Percentiles rank a stretch among this genome's conserved stretches.
These are phyloP conservation scores for Schizothorax lantsangensis DNA, from an alignment of 2,797 vertebrate genomes.

Conservation along the genomic window DNA sequence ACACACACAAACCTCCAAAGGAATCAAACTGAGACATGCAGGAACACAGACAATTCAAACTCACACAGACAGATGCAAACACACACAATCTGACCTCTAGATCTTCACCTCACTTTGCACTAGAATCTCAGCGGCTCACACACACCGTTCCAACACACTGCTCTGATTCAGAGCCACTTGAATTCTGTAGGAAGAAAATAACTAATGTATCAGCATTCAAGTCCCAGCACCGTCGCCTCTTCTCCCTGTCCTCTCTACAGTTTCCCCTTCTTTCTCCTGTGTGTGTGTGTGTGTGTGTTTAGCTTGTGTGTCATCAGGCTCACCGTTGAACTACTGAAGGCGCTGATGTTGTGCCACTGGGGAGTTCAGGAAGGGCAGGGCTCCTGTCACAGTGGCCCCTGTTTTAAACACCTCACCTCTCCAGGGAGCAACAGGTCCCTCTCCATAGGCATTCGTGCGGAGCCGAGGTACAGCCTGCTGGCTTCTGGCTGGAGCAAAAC, in stretches of 20 bases:
- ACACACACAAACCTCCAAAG: background rate
- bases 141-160: slow-evolving; percentile 4
- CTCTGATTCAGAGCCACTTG: slow-evolving; percentile 34
- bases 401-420: slow-evolving; percentile 63
- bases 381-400: slow-evolving; percentile 66
- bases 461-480: background rate
- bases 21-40: background rate
- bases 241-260: background rate
- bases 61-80: background rate
- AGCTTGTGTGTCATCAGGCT: slow-evolving; percentile 8
- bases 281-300: slow-evolving; percentile 14
- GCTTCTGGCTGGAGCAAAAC: background rate
- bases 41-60: background rate
- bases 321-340: slow-evolving; percentile 17
- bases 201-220: slow-evolving; percentile 41
- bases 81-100: slow-evolving; percentile 16
- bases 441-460: background rate
- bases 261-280: background rate
- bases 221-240: slow-evolving; percentile 16
- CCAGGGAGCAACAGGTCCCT: slow-evolving; percentile 2
- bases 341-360: slow-evolving; percentile 23
- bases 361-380: slow-evolving; percentile 62
- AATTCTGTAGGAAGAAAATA: slow-evolving; percentile 48
- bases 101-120: slow-evolving; percentile 15
- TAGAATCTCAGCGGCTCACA: slow-evolving; percentile 19